Base-by-base conservation (phyloP, 2,888 invertebrate genomes). In the Volucella bombylans region DNA sequence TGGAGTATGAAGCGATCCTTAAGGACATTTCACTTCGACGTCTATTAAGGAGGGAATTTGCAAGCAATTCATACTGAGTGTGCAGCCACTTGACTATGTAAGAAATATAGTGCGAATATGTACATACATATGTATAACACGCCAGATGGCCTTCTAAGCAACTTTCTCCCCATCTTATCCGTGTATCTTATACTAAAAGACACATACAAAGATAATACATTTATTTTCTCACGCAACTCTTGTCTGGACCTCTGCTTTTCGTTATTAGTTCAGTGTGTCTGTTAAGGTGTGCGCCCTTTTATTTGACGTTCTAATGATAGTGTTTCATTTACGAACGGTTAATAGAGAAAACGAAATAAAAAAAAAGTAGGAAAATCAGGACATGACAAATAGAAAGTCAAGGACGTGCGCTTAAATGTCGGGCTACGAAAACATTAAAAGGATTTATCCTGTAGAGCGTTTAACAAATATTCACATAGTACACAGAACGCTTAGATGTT, bases 11-110 rank as follows among this genome's bases (percentile, higher is more conserved):
- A 18, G 18, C 38, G 41, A 71, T 47, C 15, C 68, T 71, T 69
- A 79, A 83, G 73, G 54, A 67, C 69, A 61, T 38, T 59, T 80
- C 61, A 69, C 73, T 74, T 69, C 52, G 45, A 45, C 73, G 59
- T 80, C 71, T 76, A 62, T 85, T 85, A 81, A 62, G 67, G 67
- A 81, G 59, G 47, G 68, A 72, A 85, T 81, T 77, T 81, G 62
- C 72, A 76, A 81, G 85, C 77, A 85, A 76, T 81, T 81, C 68
- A 81, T 77, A 81, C 57, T 72, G 72, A 85, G 76, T 85, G 76
- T 72, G 55, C 71, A 77, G 76, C 61, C 81, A 72, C 81, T 85
- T 72, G 81, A 85, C 76, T 67, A 81, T 72, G 72, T 81, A 67
- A 80, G 74, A 71, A 71, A 76, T 76, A 52, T 67, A 6, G 6